These are phyloP conservation scores for Noturus placidus DNA, from an alignment of 2,113 vertebrate species.

Conservation along the genomic window DNA sequence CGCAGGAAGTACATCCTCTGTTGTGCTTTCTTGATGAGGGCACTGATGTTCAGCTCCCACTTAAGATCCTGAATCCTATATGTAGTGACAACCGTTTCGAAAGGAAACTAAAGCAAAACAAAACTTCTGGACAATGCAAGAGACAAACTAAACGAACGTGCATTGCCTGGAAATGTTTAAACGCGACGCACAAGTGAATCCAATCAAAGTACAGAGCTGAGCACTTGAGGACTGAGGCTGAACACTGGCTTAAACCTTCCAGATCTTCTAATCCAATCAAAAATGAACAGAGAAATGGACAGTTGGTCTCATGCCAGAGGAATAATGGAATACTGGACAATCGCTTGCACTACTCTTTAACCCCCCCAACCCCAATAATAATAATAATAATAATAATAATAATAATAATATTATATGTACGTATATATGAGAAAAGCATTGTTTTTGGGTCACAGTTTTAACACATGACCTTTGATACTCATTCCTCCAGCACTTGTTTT, in stretches of 20 bases:
- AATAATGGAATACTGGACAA: background rate
- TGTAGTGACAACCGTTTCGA: too few relatives aligned
- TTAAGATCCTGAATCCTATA: too few relatives aligned
- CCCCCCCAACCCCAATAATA: too few relatives aligned
- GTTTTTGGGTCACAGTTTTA: background rate
- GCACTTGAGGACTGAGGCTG: background rate
- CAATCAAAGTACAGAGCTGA: background rate
- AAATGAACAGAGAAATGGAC: background rate
- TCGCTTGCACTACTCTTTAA: background rate
- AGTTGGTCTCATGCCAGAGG: background rate
- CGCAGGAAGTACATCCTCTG: too few relatives aligned
- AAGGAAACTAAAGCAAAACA: too few relatives aligned
- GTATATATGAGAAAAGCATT: background rate
- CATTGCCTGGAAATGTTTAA: background rate
- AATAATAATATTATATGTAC: too few relatives aligned
- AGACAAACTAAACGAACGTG: background rate
- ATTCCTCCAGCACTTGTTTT: slow-evolving; percentile 29
- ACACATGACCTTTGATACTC: slow-evolving; percentile 23
- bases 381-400: too few relatives aligned
- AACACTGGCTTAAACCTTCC: background rate
- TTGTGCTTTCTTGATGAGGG: too few relatives aligned
- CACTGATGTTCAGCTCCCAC: too few relatives aligned
- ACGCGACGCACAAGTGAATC: background rate
- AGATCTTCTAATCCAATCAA: background rate
- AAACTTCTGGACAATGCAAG: too few relatives aligned